Conservation (phyloP, 2,113 vertebrate species). For the Albula glossodonta region DNA sequence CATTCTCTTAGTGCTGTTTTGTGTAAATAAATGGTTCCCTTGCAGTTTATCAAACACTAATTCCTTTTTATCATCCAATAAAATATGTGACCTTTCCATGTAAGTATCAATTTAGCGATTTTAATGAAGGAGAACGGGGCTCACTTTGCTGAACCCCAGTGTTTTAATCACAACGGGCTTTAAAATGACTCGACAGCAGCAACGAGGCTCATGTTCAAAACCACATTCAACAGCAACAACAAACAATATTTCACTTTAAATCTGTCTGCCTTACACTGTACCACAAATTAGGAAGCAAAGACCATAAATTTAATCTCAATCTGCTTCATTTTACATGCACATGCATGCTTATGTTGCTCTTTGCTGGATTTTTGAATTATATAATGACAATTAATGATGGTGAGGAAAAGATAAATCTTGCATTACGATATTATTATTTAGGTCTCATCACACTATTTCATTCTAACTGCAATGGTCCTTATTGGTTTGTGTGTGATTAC, state of each 20-base stretch:
- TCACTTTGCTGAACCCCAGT: slow-evolving; percentile 62
- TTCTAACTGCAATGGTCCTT: neutral
- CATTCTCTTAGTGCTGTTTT: slow-evolving; percentile 60
- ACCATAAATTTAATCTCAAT: neutral
- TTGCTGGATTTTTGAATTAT: neutral
- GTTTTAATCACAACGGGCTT: slow-evolving; percentile 48
- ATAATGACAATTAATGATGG: neutral
- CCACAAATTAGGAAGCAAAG: neutral
- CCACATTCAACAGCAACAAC: slow-evolving; percentile 40
- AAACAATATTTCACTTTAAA: slow-evolving; percentile 41
- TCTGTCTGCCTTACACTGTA: slow-evolving; percentile 9
- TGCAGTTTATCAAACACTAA: slow-evolving; percentile 70
- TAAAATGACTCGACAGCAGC: slow-evolving; percentile 34
- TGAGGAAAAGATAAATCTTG: neutral
- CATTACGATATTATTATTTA: neutral
- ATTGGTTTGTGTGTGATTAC: neutral
- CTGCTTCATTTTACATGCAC: neutral
- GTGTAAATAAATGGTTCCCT: slow-evolving; percentile 64
- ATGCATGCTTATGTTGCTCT: neutral
- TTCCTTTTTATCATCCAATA: slow-evolving; percentile 59
- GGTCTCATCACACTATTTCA: neutral
- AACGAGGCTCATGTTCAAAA: slow-evolving; percentile 38
- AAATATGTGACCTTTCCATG: slow-evolving; percentile 64
- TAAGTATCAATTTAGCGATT: slow-evolving; percentile 18
- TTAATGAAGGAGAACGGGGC: slow-evolving; percentile 43